A percentile compares a stretch with the other conserved stretches of the same genome.
Conservation (phyloP, 2,888 invertebrate genomes). For the Diogma glabrata region DNA sequence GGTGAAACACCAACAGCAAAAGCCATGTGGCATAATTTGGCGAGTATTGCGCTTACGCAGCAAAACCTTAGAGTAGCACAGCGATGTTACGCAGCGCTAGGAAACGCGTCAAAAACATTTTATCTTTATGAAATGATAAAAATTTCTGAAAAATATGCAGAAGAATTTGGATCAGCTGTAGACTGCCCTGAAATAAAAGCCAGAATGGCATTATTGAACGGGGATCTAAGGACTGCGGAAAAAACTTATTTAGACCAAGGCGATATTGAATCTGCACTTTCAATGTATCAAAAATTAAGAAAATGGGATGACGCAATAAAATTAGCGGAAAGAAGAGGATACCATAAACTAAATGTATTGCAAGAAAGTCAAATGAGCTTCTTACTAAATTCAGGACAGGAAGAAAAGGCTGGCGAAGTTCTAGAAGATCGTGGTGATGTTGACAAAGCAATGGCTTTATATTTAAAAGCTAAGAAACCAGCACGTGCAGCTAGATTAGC, state of each 20-base stretch:
- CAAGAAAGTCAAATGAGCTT: constrained; percentile 72
- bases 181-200: constrained; percentile 74
- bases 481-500: constrained; percentile 70
- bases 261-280: constrained; percentile 73
- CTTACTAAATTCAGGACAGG: constrained; percentile 67
- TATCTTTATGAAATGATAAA: constrained; percentile 57
- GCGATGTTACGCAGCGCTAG: constrained; percentile 53
- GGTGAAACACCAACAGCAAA: constrained; percentile 63
- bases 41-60: constrained; percentile 69
- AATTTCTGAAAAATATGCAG: constrained; percentile 46
- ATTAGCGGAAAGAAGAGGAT: constrained; percentile 69
- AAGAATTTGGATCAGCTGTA: constrained; percentile 42
- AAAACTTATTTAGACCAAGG: constrained; percentile 81
- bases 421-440: constrained; percentile 70
- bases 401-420: constrained; percentile 72
- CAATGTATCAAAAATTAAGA: constrained; percentile 87
- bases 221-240: constrained; percentile 79
- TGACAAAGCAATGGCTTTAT: constrained; percentile 73
- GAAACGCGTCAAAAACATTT: constrained; percentile 76
- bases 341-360: constrained; percentile 48
- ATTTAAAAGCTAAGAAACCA: constrained; percentile 78
- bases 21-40: constrained; percentile 92
- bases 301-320: constrained; percentile 82
- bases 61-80: constrained; percentile 43
- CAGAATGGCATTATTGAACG: constrained; percentile 72